Evolutionary conservation across 1,140 invertebrate genomes (phyloP).

Genomic region (Drosophila auraria): DNA sequence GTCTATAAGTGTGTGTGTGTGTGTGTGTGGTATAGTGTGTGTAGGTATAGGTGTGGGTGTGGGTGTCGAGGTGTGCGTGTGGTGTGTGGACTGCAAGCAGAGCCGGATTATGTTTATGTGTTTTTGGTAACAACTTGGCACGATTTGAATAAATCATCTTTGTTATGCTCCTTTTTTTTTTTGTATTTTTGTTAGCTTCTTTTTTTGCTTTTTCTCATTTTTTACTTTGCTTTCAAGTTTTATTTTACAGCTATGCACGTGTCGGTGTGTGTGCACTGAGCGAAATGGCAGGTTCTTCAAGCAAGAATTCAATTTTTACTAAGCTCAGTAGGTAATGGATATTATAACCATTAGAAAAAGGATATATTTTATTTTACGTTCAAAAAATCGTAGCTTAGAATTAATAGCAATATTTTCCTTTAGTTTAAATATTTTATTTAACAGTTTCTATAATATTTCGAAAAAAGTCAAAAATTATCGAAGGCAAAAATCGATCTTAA

Average conservation of each 20-base stretch:
- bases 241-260: conserved; percentile 36
- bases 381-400: no score
- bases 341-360: no score
- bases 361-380: no score
- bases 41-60: conserved; percentile 8
- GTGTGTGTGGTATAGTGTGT: conserved; percentile 2
- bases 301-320: no score
- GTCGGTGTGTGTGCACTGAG: conserved; percentile 30
- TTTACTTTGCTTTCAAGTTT: conserved; percentile 37
- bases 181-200: neutral
- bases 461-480: no score
- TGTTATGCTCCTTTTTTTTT: conserved; percentile 38
- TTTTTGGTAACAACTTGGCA: conserved; percentile 51
- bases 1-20: conserved; percentile 34
- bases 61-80: neutral
- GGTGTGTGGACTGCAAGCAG: conserved; percentile 46
- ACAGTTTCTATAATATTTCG: no score
- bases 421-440: no score
- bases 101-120: conserved; percentile 57
- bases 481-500: no score
- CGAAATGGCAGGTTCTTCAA: neutral
- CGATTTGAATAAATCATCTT: conserved; percentile 56
- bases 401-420: no score
- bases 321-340: no score
- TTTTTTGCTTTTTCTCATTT: conserved; percentile 7